Evolutionary conservation across 2,888 invertebrate genomes (phyloP).

Genomic region (Eretmocerus hayati): DNA sequence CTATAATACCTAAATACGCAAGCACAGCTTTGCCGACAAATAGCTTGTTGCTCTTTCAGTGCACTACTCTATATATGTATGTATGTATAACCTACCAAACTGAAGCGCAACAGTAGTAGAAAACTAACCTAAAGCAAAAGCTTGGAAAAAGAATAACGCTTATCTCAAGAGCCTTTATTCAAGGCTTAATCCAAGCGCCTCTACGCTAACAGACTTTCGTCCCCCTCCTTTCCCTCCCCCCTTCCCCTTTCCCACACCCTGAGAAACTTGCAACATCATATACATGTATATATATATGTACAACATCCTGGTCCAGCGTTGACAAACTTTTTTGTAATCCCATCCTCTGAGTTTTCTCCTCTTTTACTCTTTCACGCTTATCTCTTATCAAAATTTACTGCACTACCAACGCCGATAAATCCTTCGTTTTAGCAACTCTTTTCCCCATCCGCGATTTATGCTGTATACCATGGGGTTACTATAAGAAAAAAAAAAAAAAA

Average conservation of each 20-base stretch:
- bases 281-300: no score
- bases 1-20: no score
- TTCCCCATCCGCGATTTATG: constrained; percentile 4
- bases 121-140: no score
- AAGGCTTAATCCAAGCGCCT: constrained; percentile 20
- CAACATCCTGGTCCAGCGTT: no score
- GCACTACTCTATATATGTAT: no score
- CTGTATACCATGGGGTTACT: background rate
- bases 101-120: no score
- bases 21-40: no score
- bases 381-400: constrained; percentile 23
- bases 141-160: constrained; percentile 18
- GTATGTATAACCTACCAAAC: no score
- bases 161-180: constrained; percentile 18
- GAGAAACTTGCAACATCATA: no score
- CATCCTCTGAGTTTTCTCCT: background rate
- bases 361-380: background rate
- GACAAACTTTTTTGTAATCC: constrained; percentile 22
- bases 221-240: background rate
- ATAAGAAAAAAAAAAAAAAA: background rate
- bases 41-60: no score
- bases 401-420: constrained; percentile 20
- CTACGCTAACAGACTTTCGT: constrained; percentile 15
- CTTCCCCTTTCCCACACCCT: no score
- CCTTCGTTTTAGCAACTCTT: constrained; percentile 16